Evolutionary conservation across 2,888 invertebrate genomes (phyloP), one percentile per base, ranked within the genome.

Genomic region (Aphidius colemani): DNA sequence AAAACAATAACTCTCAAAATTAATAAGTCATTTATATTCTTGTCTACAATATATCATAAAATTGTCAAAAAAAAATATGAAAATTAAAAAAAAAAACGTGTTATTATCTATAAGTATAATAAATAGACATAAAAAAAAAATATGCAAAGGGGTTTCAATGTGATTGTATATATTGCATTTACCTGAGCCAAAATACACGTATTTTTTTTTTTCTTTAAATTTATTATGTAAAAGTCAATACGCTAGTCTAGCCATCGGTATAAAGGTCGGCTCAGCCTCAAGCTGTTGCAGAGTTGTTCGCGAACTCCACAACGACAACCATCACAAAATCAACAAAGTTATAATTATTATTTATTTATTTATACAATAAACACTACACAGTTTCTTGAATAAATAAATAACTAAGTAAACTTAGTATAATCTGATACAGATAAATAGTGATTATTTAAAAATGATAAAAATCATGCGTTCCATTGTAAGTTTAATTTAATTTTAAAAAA

Each of bases 261-360:
- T 82, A 81, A 82, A 82, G 80, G 78, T 80, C 79, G 79, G 74
- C 74, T 72, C 72, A 77, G 75, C 77, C 77, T 75, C 76, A 75
- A 77, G 73, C 76, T 70, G 70, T 67, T 77, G 70, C 74, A 79
- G 80, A 82, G 81, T 82, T 78, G 76, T 75, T 79, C 78, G 74
- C 77, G 75, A 78, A 78, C 81, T 76, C 76, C 75, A 77, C 77
- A 71, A 68, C 79, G 69, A 74, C 75, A 74, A 79, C 74, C 75
- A 79, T 78, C 78, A 69, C 53, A 57, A 69, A 69, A 30, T 30
- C 5, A 30, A 30, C 30, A 30, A 30, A 30, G 30, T 30, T 30
- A 30, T 30, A 30, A 30, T 30, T 3, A 30, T 30, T 30, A 69
- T 70, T 71, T 69, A 67, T 68, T 70, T 64, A 63, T 63, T 53